phyloP scores from a whole-genome alignment of 2,797 vertebrate genomes.

The Rhyacichthys aspro region DNA sequence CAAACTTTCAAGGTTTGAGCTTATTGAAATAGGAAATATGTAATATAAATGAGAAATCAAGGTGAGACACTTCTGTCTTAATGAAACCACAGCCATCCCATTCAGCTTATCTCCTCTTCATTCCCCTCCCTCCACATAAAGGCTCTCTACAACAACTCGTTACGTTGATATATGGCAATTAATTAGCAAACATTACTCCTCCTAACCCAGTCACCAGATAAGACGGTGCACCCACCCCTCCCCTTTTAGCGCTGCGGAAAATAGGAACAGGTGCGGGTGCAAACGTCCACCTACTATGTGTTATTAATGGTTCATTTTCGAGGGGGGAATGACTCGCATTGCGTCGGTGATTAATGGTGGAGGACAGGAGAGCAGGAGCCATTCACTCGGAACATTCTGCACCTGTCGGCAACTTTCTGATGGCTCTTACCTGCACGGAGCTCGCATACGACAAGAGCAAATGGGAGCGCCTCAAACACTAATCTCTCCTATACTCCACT shows the following conservation, averaged over 20 bases:
- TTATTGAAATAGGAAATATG: too few relatives aligned
- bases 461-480: conserved; percentile 51
- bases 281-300: conserved; percentile 37
- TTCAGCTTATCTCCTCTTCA: conserved; percentile 16
- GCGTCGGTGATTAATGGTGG: conserved; percentile 70
- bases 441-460: conserved; percentile 49
- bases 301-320: conserved; percentile 70
- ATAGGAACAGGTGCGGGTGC: conserved; percentile 45
- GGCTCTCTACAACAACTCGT: conserved; percentile 35
- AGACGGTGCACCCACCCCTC: conserved; percentile 19
- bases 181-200: conserved; percentile 54
- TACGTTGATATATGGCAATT: conserved; percentile 51
- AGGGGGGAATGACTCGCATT: conserved; percentile 52
- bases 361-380: conserved; percentile 46
- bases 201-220: conserved; percentile 41
- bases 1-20: too few relatives aligned
- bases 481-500: conserved; percentile 65
- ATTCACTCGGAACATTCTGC: conserved; percentile 53
- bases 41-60: not conserved
- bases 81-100: not conserved
- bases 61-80: not conserved
- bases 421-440: conserved; percentile 28
- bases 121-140: conserved; percentile 11
- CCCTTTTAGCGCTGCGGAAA: conserved; percentile 18
- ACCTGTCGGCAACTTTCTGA: conserved; percentile 51